Evolutionary conservation across 2,113 vertebrate genomes (phyloP), one percentile per base, ranked within the genome.

Genomic region (Paratilapia polleni): DNA sequence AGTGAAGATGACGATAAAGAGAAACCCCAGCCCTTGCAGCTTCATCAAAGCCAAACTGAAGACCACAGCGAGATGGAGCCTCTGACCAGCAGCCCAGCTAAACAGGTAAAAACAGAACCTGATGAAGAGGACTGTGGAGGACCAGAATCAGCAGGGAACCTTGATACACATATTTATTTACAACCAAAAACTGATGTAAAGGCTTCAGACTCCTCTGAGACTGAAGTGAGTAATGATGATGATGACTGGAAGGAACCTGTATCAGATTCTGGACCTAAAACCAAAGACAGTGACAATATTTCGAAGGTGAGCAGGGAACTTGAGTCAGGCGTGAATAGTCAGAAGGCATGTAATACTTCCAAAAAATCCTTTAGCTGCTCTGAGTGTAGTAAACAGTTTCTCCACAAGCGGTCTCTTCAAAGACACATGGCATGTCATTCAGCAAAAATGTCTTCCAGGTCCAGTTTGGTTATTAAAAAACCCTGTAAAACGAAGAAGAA

Each of bases 371-470:
- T 58, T 5, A 13, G 56, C 56, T 77, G 36, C 36, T 59, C 22
- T 12, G 34, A 59, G n/a, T 20, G 54, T 13, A 36, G 19, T 41
- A 59, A 59, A 59, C 1, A 26, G 22, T 58, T 41, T 41, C 34
- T 43, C 74, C 22, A 41, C 24, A 28, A 24, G 56, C 36, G 26
- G 36, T 77, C 10, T 14, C 56, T 77, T 41, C 56, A 59, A 13
- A 77, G 41, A 59, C 56, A 43, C 22, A 4, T 43, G 22, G 20
- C 36, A 5, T 49, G 43, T 1, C 66, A 1, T 52, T 49, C 66
- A 70, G 0, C 28, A 70, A 0, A 49, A 70, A 17, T 11, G 17
- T 26, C 64, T 0, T 70, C 64, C 64, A 4, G 15, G 5, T 28
- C 64, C 41, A 70, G 64, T 3, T 70, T 0, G 24, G 64, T 49